Base-by-base conservation (phyloP, 1,140 invertebrate genomes). In the Nephila pilipes region DNA sequence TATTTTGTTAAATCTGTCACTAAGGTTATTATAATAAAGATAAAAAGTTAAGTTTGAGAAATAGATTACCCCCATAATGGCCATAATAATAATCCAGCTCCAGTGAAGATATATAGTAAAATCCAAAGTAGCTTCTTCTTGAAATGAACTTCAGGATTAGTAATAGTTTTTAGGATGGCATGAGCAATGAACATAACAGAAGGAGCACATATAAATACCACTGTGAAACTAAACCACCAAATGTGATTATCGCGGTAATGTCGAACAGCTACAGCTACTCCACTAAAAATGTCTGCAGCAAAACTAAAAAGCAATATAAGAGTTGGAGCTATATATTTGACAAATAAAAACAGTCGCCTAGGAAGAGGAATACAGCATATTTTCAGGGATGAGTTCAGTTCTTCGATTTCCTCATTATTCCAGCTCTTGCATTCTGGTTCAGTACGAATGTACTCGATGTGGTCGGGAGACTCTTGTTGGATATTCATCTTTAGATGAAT, bases 311-410 rank as follows among this genome's bases (percentile, higher is more conserved):
- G 65, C 4, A 91, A 55, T 58, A 94, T 81, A 5, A 94, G 54
- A n/a, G 93, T 91, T 22, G 90, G 90, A 6, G 90, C 81, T 14
- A 94, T 57, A 83, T 90, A 94, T 80, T 94, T 94, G 1, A 69
- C 81, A 63, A 94, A 94, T 87, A 94, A 36, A 46, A 69, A 94
- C n/a, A 92, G 22, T 16, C 65, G 58, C 38, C 89, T 75, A 38
- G 93, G 93, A 6, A 94, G 36, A 25, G 93, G 93, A 25, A 94
- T 65, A 29, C 93, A 94, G 54, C 93, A 94, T 80, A 93, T 93
- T 69, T 93, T 93, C 18, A 93, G 60, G n/a, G 92, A 93, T 14
- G 85, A 81, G 55, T 93, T 93, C 10, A 93, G 46, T 29, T 89
- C 58, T 83, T 93, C 60, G 1, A 79, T 89, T 69, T 93, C 92